phyloP scores from a whole-genome alignment of 2,797 vertebrate genomes.

The Yasuhikotakia modesta region DNA sequence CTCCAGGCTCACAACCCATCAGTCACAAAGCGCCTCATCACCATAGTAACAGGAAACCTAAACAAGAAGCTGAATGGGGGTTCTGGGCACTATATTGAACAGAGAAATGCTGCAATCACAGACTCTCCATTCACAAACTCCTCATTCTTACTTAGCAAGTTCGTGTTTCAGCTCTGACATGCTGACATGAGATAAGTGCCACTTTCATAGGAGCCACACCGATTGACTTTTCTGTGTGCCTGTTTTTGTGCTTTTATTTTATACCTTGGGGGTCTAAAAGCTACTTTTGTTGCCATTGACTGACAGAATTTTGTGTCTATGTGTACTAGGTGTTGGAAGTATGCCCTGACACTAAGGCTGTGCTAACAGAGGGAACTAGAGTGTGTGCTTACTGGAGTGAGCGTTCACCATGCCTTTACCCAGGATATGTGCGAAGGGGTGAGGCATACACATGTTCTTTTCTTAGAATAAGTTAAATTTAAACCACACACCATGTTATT shows the following conservation, averaged over 20 bases:
- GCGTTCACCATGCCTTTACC: conserved; percentile 93
- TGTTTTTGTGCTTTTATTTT: conserved; percentile 56
- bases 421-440: conserved; percentile 90
- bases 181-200: conserved; percentile 80
- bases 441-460: conserved; percentile 32
- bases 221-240: conserved; percentile 65
- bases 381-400: conserved; percentile 98
- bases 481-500: background rate
- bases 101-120: conserved; percentile 80
- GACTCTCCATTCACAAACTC: conserved; percentile 76
- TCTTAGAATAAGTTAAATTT: background rate
- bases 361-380: conserved; percentile 85
- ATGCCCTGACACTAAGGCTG: conserved; percentile 81
- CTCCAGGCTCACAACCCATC: conserved; percentile 71
- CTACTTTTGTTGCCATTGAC: conserved; percentile 64
- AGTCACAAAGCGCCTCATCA: conserved; percentile 73
- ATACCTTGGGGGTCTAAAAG: conserved; percentile 55
- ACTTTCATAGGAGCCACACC: conserved; percentile 76
- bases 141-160: conserved; percentile 84
- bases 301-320: conserved; percentile 63
- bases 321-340: conserved; percentile 86
- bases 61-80: conserved; percentile 77
- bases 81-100: conserved; percentile 74
- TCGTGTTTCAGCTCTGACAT: conserved; percentile 79
- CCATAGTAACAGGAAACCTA: conserved; percentile 79